Conservation (phyloP, 2,888 invertebrate genomes). For the Caenorhabditis sulstoni region DNA sequence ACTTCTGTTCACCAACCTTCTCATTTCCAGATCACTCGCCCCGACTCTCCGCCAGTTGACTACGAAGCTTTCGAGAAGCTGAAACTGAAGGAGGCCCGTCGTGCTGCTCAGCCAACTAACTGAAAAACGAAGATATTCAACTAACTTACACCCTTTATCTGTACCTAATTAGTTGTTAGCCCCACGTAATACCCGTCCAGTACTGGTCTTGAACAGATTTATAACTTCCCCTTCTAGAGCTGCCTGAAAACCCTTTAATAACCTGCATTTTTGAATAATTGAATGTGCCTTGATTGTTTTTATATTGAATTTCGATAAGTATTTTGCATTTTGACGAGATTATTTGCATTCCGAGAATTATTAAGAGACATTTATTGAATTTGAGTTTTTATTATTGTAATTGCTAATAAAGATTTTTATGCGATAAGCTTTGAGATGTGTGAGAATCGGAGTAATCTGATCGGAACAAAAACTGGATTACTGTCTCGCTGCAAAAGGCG, state of each 20-base stretch:
- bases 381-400: neutral
- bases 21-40: constrained; percentile 66
- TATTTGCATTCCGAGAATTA: constrained; percentile 43
- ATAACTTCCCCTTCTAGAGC: constrained; percentile 11
- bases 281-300: too few species aligned
- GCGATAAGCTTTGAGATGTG: too few species aligned
- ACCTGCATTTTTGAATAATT: too few species aligned
- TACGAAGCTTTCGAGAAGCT: constrained; percentile 71
- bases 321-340: constrained; percentile 35
- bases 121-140: too few species aligned
- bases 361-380: neutral
- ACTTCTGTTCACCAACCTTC: neutral
- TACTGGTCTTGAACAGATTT: constrained; percentile 30
- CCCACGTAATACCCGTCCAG: constrained; percentile 12
- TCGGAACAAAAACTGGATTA: constrained; percentile 31
- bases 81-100: constrained; percentile 47
- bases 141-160: neutral
- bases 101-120: constrained; percentile 40
- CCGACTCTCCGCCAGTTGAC: constrained; percentile 78
- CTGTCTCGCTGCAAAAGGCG: constrained; percentile 7
- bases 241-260: neutral
- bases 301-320: neutral
- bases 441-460: neutral
- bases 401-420: neutral
- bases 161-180: constrained; percentile 2